Evolutionary conservation across 2,888 invertebrate genomes (phyloP).

Genomic region (Andrena haemorrhoa): DNA sequence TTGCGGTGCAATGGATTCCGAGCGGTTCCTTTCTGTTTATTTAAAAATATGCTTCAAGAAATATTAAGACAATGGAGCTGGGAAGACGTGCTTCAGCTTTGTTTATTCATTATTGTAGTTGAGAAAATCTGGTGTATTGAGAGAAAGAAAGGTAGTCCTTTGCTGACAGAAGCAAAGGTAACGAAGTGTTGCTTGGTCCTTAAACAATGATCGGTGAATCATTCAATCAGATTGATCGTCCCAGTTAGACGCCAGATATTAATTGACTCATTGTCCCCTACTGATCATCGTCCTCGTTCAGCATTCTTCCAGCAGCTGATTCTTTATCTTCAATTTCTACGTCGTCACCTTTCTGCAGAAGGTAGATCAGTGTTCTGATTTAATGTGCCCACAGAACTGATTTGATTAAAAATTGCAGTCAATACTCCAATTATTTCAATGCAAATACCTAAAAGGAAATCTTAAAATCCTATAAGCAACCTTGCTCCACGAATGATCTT

Average conservation of each 20-base stretch:
- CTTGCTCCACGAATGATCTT: too few species aligned
- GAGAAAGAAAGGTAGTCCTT: not conserved
- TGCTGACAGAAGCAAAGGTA: conserved; percentile 7
- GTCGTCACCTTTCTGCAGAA: not conserved
- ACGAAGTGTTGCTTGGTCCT: conserved; percentile 59
- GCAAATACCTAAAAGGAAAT: not conserved
- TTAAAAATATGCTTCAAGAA: not conserved
- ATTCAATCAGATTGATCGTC: conserved; percentile 58
- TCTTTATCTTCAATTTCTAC: not conserved
- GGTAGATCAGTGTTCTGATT: not conserved
- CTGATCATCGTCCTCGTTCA: conserved; percentile 46
- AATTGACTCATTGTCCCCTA: conserved; percentile 65
- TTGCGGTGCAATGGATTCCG: not conserved
- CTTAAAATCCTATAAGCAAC: not conserved
- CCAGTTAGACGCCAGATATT: conserved; percentile 68
- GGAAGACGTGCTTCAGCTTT: not conserved
- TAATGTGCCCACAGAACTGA: not conserved
- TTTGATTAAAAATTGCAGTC: not conserved
- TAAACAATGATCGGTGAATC: conserved; percentile 61
- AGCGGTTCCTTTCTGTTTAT: conserved; percentile 1
- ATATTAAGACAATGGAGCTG: not conserved
- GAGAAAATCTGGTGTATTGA: not conserved
- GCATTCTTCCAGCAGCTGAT: conserved; percentile 21
- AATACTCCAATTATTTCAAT: not conserved
- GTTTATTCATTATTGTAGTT: not conserved